Evolutionary conservation across 2,113 vertebrate species (phyloP), one percentile per base, ranked within the genome.

Genomic region (Coreoperca whiteheadi): DNA sequence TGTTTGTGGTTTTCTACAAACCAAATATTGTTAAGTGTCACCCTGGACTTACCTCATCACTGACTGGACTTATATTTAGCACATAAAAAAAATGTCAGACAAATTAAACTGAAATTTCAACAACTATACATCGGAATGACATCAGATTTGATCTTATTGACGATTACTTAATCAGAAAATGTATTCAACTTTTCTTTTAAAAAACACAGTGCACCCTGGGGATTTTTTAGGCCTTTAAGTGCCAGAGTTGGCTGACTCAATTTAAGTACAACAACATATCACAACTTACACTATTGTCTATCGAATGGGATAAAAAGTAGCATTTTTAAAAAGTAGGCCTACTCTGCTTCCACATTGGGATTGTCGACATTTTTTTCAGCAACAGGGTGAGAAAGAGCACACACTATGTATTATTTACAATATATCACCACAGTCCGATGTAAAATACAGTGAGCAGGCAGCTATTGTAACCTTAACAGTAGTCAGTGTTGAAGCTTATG

Each of bases 371-470:
- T 59, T 74, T 20, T 60, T 34, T 41, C 10, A 5, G 32, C 25
- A 25, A 53, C 8, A 30, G 21, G 25, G 34, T 80, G 83, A 88
- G 64, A 78, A 34, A 83, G 67, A 48, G 34, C 32, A 59, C 72
- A 76, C 43, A 7, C 39, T 48, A 32, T 76, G 32, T 46, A 77
- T 80, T 85, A 78, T 88, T 88, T 90, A 86, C 75, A 91, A 68
- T 88, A 68, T 8, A 59, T 79, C 74, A 74, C 59, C 37, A 10
- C 54, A 48, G 75, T 66, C 67, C 77, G 65, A 54, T 74, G 68
- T 87, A 43, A 77, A 84, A 84, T 59, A 83, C 73, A 77, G 73
- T 14, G 56, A 82, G 80, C 78, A 87, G 83, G 32, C 82, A 66
- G 53, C 39, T 66, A 10, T 28, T 64, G 60, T 83, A 81, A 74